These are phyloP conservation scores for Pristiophorus japonicus DNA, from an alignment of 2,113 vertebrate species.

Conservation along the genomic window DNA sequence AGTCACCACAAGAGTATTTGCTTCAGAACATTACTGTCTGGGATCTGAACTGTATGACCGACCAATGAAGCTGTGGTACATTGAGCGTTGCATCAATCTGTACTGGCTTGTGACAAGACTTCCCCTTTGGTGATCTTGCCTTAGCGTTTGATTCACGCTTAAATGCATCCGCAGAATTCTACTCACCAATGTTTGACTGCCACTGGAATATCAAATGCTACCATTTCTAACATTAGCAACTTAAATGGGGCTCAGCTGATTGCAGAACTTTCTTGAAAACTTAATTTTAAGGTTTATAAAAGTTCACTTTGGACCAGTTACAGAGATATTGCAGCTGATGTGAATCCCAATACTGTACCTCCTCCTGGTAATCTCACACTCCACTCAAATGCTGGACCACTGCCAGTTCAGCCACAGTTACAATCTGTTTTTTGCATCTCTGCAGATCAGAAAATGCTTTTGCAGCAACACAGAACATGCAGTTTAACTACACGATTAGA, in stretches of 20 bases:
- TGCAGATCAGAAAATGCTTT: neutral
- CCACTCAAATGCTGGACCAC: neutral
- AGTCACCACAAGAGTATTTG: too few relatives aligned
- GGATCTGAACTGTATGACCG: neutral
- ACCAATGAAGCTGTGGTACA: neutral
- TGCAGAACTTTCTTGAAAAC: neutral
- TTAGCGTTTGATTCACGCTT: neutral
- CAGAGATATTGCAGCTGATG: neutral
- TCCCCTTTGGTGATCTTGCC: neutral
- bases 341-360: neutral
- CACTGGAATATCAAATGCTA: neutral
- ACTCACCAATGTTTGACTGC: too few relatives aligned
- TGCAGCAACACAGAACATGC: neutral
- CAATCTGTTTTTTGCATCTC: neutral
- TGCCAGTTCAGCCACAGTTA: neutral
- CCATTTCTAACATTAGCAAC: neutral
- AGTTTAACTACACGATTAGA: neutral
- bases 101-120: neutral
- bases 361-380: neutral
- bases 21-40: neutral
- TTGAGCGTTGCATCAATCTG: neutral
- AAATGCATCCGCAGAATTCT: neutral
- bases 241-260: neutral
- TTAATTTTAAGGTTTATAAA: neutral
- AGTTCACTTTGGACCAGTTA: neutral